Evolutionary conservation across 1,140 invertebrate genomes (phyloP), one percentile per base, ranked within the genome.

Genomic region (Carposina sasakii): DNA sequence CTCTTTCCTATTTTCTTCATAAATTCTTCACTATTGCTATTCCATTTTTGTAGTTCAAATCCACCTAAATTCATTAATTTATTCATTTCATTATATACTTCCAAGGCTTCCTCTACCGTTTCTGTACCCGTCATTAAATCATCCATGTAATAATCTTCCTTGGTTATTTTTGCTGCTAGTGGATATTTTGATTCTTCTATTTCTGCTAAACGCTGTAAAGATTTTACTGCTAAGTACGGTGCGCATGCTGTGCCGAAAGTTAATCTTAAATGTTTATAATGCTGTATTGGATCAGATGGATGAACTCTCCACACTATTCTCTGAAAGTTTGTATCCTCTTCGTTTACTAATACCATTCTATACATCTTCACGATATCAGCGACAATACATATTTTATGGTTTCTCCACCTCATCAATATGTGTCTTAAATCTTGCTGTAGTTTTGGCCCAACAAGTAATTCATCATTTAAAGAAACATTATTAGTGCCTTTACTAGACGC

Each of bases 291-390:
- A 36, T 1, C 17, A n/a, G 12, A 12, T 17, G 48, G n/a, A 28
- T 39, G 13, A 16, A 21, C 9, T 45, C 67, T 46, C 72, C 77
- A 81, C 1, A 78, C 33, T 26, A 85, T 75, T 40, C 63, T 43
- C 52, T 81, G 71, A 20, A 57, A 63, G 19, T 58, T 33, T 15
- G 28, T 34, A 21, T 76, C 50, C 10, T 65, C 48, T 6, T 42
- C 9, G 31, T 57, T 22, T 5, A 83, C 49, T n/a, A 20, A 12
- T 10, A 69, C 49, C 48, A 63, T 56, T n/a, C 73, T 51, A 49
- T 67, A 78, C 63, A 74, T 74, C 53, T 75, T 60, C 2, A 39
- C 23, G 6, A 81, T 65, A 52, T 85, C 76, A 2, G 61, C 64
- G 2, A 59, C 50, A 20, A 85, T 16, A 6, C 67, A 63, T 54